Evolutionary conservation across 2,797 vertebrate species (phyloP).

Genomic region (Amblyopsis hoosieri): DNA sequence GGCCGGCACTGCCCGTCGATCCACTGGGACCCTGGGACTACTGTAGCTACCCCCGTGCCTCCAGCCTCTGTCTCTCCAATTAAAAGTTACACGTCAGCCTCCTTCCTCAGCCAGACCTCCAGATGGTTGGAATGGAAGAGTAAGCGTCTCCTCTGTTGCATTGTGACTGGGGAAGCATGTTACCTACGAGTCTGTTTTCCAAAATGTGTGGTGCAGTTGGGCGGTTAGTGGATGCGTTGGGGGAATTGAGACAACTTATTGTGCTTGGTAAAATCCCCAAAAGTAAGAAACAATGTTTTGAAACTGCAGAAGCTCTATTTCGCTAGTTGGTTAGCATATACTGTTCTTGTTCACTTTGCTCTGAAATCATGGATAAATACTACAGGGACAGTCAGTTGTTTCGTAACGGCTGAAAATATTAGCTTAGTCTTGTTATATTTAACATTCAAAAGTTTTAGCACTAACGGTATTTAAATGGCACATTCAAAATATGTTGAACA

Average conservation of each 20-base stretch:
- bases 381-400: not conserved
- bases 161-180: conserved; percentile 69
- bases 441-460: too few species aligned
- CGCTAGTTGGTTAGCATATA: conserved; percentile 32
- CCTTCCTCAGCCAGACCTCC: conserved; percentile 70
- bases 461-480: too few species aligned
- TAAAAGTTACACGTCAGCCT: conserved; percentile 77
- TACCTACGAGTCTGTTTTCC: conserved; percentile 67
- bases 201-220: conserved; percentile 62
- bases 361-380: conserved; percentile 10
- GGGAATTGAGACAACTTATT: conserved; percentile 59
- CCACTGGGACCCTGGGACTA: conserved; percentile 62
- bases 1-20: conserved; percentile 58
- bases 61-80: conserved; percentile 72
- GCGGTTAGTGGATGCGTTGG: conserved; percentile 59
- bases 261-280: conserved; percentile 61
- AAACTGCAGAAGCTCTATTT: conserved; percentile 25
- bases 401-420: too few species aligned
- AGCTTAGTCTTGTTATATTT: too few species aligned
- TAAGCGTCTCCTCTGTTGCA: conserved; percentile 65
- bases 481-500: too few species aligned
- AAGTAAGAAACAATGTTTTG: conserved; percentile 48
- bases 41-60: conserved; percentile 57
- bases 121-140: conserved; percentile 76
- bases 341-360: conserved; percentile 31